These are phyloP conservation scores for Pachyseris speciosa DNA, from an alignment of 64 coral and sea anemone genomes.

Conservation along the genomic window DNA sequence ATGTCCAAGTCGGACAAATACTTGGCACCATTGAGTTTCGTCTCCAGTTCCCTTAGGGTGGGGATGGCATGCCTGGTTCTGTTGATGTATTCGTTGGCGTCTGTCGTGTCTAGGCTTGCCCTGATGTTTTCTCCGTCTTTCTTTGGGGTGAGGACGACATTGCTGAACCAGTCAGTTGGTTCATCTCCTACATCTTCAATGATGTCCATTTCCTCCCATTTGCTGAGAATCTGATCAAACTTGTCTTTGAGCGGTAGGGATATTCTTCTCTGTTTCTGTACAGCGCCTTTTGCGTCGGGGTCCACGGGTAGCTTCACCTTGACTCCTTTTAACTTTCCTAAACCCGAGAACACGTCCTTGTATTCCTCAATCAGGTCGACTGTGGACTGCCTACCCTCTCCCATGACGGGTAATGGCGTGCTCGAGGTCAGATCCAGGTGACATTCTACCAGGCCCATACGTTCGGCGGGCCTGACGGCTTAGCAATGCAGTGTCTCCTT, in stretches of 20 bases:
- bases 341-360: slow-evolving; percentile 28
- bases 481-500: slow-evolving; percentile 31
- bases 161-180: slow-evolving; percentile 52
- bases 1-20: slow-evolving; percentile 44
- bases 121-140: slow-evolving; percentile 56
- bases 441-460: slow-evolving; percentile 45
- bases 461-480: slow-evolving; percentile 20
- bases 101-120: slow-evolving; percentile 51
- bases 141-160: slow-evolving; percentile 49
- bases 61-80: slow-evolving; percentile 49
- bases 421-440: slow-evolving; percentile 13
- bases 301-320: slow-evolving; percentile 43
- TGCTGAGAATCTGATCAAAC: slow-evolving; percentile 8
- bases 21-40: slow-evolving; percentile 52
- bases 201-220: not conserved
- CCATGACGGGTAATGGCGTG: not conserved
- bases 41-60: slow-evolving; percentile 17
- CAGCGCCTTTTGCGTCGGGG: slow-evolving; percentile 8
- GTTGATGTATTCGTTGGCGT: slow-evolving; percentile 49
- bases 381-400: not conserved
- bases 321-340: slow-evolving; percentile 58
- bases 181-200: slow-evolving; percentile 59
- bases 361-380: slow-evolving; percentile 26
- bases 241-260: slow-evolving; percentile 47
- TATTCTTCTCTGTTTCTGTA: slow-evolving; percentile 55